Conservation (phyloP, 2,113 vertebrate species). For the Mustela nigripes region DNA sequence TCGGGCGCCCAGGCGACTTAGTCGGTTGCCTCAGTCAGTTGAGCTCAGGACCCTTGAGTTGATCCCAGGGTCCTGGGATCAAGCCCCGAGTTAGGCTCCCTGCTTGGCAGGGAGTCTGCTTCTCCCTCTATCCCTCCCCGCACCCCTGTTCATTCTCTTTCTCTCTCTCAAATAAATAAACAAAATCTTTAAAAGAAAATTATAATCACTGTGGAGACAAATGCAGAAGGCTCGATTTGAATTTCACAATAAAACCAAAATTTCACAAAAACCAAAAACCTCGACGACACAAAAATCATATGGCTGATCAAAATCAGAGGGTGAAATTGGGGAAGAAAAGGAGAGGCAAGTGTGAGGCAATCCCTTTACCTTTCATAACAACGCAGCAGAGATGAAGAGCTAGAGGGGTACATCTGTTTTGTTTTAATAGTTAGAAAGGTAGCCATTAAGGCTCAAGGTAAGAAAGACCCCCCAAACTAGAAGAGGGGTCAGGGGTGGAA, state of each 20-base stretch:
- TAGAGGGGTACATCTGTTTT: background rate
- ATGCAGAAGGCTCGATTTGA: background rate
- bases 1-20: too few species aligned
- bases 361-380: background rate
- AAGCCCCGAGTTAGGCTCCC: too few species aligned
- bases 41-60: too few species aligned
- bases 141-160: too few species aligned
- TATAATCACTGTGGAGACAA: background rate
- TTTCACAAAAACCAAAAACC: background rate
- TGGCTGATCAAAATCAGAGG: background rate
- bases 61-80: too few species aligned
- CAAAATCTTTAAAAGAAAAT: background rate
- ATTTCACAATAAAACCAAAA: conserved; percentile 12
- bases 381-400: background rate
- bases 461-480: background rate
- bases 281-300: background rate
- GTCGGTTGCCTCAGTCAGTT: too few species aligned
- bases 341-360: background rate
- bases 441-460: background rate
- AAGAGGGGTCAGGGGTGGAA: background rate
- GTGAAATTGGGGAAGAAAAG: background rate
- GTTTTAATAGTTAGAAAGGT: background rate
- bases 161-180: background rate
- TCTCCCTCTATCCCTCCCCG: too few species aligned
- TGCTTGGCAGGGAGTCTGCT: too few species aligned